Evolutionary conservation across 2,888 invertebrate genomes (phyloP).

Genomic region (Nemapogon koenigi): DNA sequence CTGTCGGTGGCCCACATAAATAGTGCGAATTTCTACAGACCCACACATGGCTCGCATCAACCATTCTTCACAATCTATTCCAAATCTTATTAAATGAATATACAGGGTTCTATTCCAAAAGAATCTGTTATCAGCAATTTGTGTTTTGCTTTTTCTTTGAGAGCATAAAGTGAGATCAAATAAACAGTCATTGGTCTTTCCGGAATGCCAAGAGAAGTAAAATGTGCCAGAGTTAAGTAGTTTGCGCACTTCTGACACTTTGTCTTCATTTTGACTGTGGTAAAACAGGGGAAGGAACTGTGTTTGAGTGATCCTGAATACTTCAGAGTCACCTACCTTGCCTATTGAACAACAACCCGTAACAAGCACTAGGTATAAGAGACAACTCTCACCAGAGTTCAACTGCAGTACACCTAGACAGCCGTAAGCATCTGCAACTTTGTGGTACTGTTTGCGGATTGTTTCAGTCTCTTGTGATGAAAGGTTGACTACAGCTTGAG

Average conservation of each 20-base stretch:
- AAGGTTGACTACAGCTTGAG: constrained; percentile 88
- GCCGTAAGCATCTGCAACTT: constrained; percentile 94
- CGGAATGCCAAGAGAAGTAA: constrained; percentile 88
- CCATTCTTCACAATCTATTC: constrained; percentile 91
- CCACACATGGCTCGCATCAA: constrained; percentile 96
- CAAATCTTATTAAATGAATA: constrained; percentile 90
- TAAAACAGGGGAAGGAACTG: constrained; percentile 88
- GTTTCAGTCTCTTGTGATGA: constrained; percentile 88
- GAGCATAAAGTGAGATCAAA: constrained; percentile 95
- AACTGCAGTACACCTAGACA: constrained; percentile 93
- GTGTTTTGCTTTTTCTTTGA: constrained; percentile 84
- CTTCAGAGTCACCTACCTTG: constrained; percentile 92
- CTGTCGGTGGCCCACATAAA: constrained; percentile 96
- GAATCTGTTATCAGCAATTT: constrained; percentile 90
- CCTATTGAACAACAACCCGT: constrained; percentile 97
- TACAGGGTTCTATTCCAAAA: constrained; percentile 99
- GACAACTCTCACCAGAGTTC: constrained; percentile 82
- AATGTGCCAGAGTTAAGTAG: constrained; percentile 97
- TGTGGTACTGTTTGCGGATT: constrained; percentile 87
- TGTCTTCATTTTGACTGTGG: constrained; percentile 67
- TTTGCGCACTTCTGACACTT: constrained; percentile 75
- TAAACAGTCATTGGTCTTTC: constrained; percentile 50
- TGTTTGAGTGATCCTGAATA: constrained; percentile 93
- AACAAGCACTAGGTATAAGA: constrained; percentile 90
- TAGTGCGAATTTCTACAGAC: constrained; percentile 94